A percentile compares a stretch with the other conserved stretches of the same genome.
These are phyloP conservation scores for Barypeithes pellucidus DNA, from an alignment of 2,888 invertebrate genomes.

Conservation along the genomic window DNA sequence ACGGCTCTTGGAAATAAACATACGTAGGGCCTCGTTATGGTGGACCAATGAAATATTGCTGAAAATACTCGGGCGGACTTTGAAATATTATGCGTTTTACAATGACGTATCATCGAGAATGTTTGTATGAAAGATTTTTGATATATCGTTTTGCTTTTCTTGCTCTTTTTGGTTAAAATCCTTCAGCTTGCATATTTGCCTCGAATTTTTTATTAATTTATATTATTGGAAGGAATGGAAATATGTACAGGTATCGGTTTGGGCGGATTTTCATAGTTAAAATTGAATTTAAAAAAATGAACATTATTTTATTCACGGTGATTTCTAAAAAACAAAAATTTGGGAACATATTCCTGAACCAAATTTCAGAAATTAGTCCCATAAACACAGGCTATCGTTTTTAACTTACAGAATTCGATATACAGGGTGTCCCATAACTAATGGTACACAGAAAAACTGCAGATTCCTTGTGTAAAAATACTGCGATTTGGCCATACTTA, in stretches of 20 bases:
- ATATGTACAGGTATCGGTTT: neutral
- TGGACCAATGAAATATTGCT: conserved; percentile 70
- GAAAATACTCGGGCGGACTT: conserved; percentile 68
- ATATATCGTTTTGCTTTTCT: conserved; percentile 63
- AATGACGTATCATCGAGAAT: conserved; percentile 71
- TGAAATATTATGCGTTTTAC: conserved; percentile 70
- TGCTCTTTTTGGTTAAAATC: conserved; percentile 35
- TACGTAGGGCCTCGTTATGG: conserved; percentile 65
- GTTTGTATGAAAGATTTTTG: conserved; percentile 70
- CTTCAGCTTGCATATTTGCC: conserved; percentile 45
- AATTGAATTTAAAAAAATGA: neutral
- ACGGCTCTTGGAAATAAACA: conserved; percentile 66
- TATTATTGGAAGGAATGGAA: conserved; percentile 4
- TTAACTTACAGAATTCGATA: too few relatives aligned
- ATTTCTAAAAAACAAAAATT: too few relatives aligned
- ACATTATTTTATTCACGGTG: too few relatives aligned
- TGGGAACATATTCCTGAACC: too few relatives aligned
- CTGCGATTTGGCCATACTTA: too few relatives aligned
- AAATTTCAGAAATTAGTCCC: too few relatives aligned
- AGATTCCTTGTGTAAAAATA: too few relatives aligned
- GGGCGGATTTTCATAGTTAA: neutral
- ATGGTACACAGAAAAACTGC: too few relatives aligned
- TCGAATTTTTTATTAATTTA: conserved; percentile 46
- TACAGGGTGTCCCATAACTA: too few relatives aligned
- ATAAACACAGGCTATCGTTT: too few relatives aligned